Percentiles rank a stretch among this genome's conserved stretches.
Evolutionary conservation across 2,113 vertebrate species (phyloP).

Genomic region (Sebastes schlegelii): DNA sequence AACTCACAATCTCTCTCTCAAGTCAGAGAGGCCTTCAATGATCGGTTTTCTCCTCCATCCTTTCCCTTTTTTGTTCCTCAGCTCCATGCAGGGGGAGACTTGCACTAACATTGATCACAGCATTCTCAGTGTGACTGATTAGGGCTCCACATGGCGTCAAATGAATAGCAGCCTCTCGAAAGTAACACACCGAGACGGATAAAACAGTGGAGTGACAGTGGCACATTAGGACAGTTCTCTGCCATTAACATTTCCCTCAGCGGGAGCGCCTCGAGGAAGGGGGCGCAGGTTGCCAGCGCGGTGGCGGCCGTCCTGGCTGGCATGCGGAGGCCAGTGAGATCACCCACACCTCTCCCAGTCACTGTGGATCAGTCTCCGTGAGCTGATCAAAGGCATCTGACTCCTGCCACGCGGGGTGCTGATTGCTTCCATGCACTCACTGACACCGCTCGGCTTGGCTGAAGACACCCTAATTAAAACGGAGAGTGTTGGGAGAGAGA

Average conservation of each 20-base stretch:
- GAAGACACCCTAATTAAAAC: slow-evolving; percentile 75
- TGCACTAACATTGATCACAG: slow-evolving; percentile 32
- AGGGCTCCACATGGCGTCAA: slow-evolving; percentile 24
- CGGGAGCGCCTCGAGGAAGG: slow-evolving; percentile 32
- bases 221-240: slow-evolving; percentile 46
- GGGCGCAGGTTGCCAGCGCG: slow-evolving; percentile 49
- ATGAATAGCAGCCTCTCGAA: slow-evolving; percentile 33
- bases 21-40: not conserved
- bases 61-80: not conserved
- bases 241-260: slow-evolving; percentile 45
- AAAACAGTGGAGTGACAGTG: slow-evolving; percentile 33
- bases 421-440: slow-evolving; percentile 71
- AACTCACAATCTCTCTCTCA: no score
- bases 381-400: slow-evolving; percentile 73
- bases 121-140: slow-evolving; percentile 31
- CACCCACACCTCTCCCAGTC: slow-evolving; percentile 57
- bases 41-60: not conserved
- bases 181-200: slow-evolving; percentile 34
- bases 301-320: slow-evolving; percentile 31
- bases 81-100: not conserved
- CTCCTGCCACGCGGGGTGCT: slow-evolving; percentile 57
- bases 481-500: slow-evolving; percentile 44
- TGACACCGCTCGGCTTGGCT: slow-evolving; percentile 65
- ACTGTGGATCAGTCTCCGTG: slow-evolving; percentile 60
- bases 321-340: slow-evolving; percentile 54